Evolutionary conservation across 2,888 invertebrate species (phyloP).

Genomic region (Cryptops parisi): DNA sequence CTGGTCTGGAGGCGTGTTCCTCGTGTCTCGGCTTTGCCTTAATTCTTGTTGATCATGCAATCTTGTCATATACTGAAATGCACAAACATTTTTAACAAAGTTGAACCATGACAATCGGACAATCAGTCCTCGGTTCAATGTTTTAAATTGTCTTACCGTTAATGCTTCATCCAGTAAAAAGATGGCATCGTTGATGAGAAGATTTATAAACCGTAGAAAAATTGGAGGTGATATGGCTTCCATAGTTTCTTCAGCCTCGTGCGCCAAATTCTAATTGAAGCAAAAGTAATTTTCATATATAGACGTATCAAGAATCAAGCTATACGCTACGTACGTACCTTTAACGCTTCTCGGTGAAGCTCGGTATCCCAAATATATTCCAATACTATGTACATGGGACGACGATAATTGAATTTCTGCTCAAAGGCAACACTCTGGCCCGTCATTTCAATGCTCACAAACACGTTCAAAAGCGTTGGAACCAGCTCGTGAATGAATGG

Average conservation of each 20-base stretch:
- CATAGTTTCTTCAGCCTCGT: slow-evolving; percentile 69
- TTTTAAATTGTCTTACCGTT: slow-evolving; percentile 25
- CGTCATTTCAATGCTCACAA: slow-evolving; percentile 96
- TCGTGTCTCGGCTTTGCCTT: slow-evolving; percentile 65
- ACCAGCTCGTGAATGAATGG: slow-evolving; percentile 55
- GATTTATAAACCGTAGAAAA: slow-evolving; percentile 86
- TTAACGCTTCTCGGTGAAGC: slow-evolving; percentile 60
- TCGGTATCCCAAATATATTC: slow-evolving; percentile 75
- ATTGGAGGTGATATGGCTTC: slow-evolving; percentile 79
- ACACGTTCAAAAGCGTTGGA: slow-evolving; percentile 67
- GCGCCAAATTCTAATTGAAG: slow-evolving; percentile 48
- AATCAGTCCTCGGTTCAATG: too few relatives aligned
- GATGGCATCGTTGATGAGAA: slow-evolving; percentile 94
- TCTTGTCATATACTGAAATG: slow-evolving; percentile 68
- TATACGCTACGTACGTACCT: slow-evolving; percentile 36
- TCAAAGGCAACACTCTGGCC: slow-evolving; percentile 91
- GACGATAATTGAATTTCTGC: slow-evolving; percentile 89
- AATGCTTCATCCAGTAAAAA: slow-evolving; percentile 81
- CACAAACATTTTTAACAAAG: too few relatives aligned
- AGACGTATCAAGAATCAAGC: background rate
- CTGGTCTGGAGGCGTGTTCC: slow-evolving; percentile 49
- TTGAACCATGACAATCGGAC: too few relatives aligned
- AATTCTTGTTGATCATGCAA: slow-evolving; percentile 60
- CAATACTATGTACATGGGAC: slow-evolving; percentile 89
- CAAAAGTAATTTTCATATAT: background rate